A percentile compares a stretch with the other conserved stretches of the same genome.
phyloP scores from a whole-genome alignment of 2,113 vertebrate genomes.

The Nerophis ophidion region DNA sequence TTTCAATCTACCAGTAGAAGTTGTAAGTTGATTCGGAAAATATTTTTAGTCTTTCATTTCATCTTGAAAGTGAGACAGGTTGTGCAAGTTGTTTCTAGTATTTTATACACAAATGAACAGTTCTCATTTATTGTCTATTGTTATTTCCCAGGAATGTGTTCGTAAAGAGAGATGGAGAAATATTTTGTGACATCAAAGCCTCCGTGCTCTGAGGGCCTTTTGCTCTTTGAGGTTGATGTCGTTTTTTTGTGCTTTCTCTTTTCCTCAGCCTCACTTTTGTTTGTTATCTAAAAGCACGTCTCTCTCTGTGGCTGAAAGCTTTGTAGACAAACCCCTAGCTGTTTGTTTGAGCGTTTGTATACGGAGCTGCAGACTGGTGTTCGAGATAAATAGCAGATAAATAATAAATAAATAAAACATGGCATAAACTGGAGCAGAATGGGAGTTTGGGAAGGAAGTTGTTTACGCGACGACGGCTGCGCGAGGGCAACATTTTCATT shows the following conservation, averaged over 20 bases:
- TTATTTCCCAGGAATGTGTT: neutral
- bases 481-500: constrained; percentile 19
- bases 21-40: no score
- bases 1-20: no score
- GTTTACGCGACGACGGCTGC: constrained; percentile 5
- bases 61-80: no score
- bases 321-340: constrained; percentile 1
- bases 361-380: neutral
- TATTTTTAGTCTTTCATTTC: no score
- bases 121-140: neutral
- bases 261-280: constrained; percentile 25
- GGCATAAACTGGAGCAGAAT: neutral
- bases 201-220: neutral
- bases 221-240: constrained; percentile 17
- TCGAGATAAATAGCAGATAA: constrained; percentile 10
- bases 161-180: constrained; percentile 11
- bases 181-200: constrained; percentile 15
- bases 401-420: neutral
- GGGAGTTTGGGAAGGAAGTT: constrained; percentile 1
- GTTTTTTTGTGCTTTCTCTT: constrained; percentile 28
- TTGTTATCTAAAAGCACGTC: constrained; percentile 8
- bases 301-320: constrained; percentile 11
- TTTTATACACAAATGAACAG: no score
- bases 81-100: no score
- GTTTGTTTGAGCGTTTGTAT: constrained; percentile 5